phyloP scores from a whole-genome alignment of 2,888 invertebrate species.

The Tanaodytes sp. region DNA sequence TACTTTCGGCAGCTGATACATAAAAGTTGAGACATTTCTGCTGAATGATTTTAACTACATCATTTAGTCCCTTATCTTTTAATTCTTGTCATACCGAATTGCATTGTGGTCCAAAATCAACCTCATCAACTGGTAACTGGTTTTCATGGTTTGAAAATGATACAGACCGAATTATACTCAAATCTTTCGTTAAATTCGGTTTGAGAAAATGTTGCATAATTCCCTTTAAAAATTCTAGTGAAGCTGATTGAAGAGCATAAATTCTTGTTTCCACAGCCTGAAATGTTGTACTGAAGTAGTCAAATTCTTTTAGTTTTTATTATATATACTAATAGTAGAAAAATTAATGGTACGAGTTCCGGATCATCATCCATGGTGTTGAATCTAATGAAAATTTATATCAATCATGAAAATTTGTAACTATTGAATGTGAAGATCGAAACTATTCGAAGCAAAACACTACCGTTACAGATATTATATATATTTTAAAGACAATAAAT shows the following conservation, averaged over 20 bases:
- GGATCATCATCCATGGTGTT: too few relatives aligned
- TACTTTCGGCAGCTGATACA: constrained; percentile 21
- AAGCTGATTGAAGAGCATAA: constrained; percentile 29
- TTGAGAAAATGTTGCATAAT: constrained; percentile 40
- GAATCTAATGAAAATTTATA: too few relatives aligned
- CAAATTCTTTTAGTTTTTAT: too few relatives aligned
- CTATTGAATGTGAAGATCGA: too few relatives aligned
- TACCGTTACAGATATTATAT: too few relatives aligned
- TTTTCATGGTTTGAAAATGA: constrained; percentile 4
- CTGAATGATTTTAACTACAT: not conserved
- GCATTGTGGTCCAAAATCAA: constrained; percentile 23
- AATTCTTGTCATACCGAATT: not conserved
- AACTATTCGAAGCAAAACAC: too few relatives aligned
- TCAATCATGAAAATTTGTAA: too few relatives aligned
- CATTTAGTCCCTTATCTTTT: not conserved
- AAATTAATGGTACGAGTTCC: too few relatives aligned
- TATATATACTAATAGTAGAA: too few relatives aligned
- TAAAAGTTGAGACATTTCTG: constrained; percentile 24
- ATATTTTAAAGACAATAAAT: too few relatives aligned
- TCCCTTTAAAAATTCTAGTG: constrained; percentile 20
- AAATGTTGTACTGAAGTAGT: constrained; percentile 42
- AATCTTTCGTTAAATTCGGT: constrained; percentile 18
- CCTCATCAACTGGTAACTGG: constrained; percentile 13
- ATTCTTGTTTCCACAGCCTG: constrained; percentile 37
- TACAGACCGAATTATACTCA: not conserved